Conservation (phyloP, 2,113 vertebrate genomes). For the Bucco capensis region DNA sequence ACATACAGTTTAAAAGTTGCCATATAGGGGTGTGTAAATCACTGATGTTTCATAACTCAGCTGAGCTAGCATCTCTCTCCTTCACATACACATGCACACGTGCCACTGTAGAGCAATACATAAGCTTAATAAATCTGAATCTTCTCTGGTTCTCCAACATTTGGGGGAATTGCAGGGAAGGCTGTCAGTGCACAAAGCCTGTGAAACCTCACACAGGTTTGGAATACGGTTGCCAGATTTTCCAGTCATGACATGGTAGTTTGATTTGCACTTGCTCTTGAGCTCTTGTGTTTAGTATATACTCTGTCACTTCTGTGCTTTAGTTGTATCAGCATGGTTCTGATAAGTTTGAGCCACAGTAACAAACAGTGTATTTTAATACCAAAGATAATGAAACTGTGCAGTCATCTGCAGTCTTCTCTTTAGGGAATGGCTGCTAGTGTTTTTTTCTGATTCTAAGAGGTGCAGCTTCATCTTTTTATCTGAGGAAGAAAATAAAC, state of each 20-base stretch:
- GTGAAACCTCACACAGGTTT: constrained; percentile 60
- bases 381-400: background rate
- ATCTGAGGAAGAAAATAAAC: background rate
- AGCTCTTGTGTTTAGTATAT: constrained; percentile 51
- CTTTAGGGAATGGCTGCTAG: background rate
- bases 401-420: background rate
- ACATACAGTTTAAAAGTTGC: constrained; percentile 49
- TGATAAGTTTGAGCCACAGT: background rate
- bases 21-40: constrained; percentile 69
- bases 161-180: constrained; percentile 34
- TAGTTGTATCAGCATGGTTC: background rate
- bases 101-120: constrained; percentile 12
- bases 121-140: constrained; percentile 69
- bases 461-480: background rate
- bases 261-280: constrained; percentile 26
- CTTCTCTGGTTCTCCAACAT: constrained; percentile 68
- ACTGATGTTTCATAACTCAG: constrained; percentile 32
- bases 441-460: background rate
- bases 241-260: constrained; percentile 36
- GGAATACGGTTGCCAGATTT: constrained; percentile 46
- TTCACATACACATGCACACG: background rate
- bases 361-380: constrained; percentile 17
- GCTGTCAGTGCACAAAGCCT: constrained; percentile 54
- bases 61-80: constrained; percentile 2
- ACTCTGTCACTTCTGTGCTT: constrained; percentile 18